Base-by-base conservation (phyloP, 2,888 invertebrate species). In the Patella caerulea region DNA sequence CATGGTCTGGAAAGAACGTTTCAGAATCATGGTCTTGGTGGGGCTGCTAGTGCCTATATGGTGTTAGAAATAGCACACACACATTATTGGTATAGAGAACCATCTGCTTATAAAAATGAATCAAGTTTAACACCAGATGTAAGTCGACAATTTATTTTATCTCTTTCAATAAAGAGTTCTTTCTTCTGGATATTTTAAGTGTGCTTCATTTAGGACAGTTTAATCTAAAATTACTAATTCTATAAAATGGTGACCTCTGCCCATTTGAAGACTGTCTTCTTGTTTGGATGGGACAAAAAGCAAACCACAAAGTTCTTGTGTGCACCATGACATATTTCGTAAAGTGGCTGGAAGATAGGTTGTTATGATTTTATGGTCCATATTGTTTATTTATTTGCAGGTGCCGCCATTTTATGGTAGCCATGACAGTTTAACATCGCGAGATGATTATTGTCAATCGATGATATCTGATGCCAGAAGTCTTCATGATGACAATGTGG, bases 21-120 rank as follows among this genome's bases (percentile, higher is more conserved):
- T 91, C 94, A 95, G 71, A 98, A 98, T 93, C 96, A 97, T 88
- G 98, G 98, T 0, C 93, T 97, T 1, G 98, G 98, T 56, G 99
- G 99, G 34, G 97, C 98, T 96, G 93, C 93, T 1, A 98, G 98
- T 4, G 97, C 97, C 29, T 98, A 98, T 92, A 97, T 98, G 92
- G 94, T 99, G 83, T 95, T 99, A 88, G 99, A 99, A 93, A 98
- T 99, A 90, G 97, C 98, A 3, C 99, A 99, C 92, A 99, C 99
- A 0, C 99, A 99, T 92, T 99, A 96, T 91, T 91, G 90, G 91
- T 86, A 87, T 70, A 86, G 89, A 74, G 91, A 91, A 73, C 77
- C 83, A 59, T 78, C 81, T 19, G 84, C 86, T 73, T 88, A 86
- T 77, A 88, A 87, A 78, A 90, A 90, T 83, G 90, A 90, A 71